These are phyloP conservation scores for Amorpha juglandis DNA, from an alignment of 2,888 invertebrate species.

Conservation along the genomic window DNA sequence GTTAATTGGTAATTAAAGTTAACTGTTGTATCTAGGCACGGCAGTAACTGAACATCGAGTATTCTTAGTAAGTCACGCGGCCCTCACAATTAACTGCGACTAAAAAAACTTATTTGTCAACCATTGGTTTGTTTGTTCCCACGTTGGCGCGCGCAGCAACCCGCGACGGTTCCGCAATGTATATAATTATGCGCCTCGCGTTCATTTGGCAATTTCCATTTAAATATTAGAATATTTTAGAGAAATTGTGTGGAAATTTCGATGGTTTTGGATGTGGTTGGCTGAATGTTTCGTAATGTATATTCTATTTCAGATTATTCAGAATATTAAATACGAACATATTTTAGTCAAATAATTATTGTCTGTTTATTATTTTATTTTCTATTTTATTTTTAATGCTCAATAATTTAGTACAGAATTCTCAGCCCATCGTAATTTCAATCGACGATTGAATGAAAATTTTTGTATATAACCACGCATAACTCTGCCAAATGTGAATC, in stretches of 20 bases:
- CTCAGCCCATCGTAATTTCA: too few species aligned
- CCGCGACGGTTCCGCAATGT: constrained; percentile 1
- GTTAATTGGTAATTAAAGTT: too few species aligned
- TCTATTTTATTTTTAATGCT: too few species aligned
- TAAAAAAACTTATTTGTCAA: background rate
- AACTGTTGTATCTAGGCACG: too few species aligned
- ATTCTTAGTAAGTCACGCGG: too few species aligned
- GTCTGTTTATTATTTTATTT: too few species aligned
- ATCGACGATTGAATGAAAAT: too few species aligned
- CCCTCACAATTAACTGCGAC: background rate
- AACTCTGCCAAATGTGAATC: too few species aligned
- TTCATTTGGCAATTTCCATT: constrained; percentile 9
- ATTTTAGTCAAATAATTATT: too few species aligned
- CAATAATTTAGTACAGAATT: too few species aligned
- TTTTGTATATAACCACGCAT: too few species aligned
- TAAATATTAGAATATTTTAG: constrained; percentile 10
- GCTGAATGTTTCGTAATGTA: background rate
- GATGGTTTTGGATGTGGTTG: constrained; percentile 1
- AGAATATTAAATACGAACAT: background rate
- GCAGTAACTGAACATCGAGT: too few species aligned
- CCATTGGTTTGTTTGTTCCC: background rate
- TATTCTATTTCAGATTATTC: background rate
- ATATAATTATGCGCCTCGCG: background rate
- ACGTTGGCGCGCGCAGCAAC: constrained; percentile 6
- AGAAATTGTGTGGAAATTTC: constrained; percentile 2